A percentile compares a stretch with the other conserved stretches of the same genome.
Evolutionary conservation across 1,140 invertebrate species (phyloP).

Genomic region (Conus betulinus): DNA sequence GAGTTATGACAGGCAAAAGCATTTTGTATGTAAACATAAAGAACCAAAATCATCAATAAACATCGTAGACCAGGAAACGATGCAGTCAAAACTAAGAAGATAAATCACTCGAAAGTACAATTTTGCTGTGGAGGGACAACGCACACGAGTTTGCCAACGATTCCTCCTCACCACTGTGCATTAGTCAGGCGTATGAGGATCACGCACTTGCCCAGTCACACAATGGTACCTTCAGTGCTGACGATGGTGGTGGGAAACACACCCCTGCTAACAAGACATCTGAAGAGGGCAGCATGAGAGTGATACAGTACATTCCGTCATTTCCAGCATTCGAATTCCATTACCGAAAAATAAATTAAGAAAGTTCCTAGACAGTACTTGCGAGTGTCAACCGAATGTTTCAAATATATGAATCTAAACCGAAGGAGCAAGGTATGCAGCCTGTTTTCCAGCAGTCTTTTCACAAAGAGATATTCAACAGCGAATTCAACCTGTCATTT

Average conservation of each 20-base stretch:
- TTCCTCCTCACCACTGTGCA: neutral
- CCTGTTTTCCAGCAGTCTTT: constrained; percentile 24
- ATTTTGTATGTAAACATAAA: neutral
- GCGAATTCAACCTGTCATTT: constrained; percentile 46
- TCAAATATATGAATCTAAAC: constrained; percentile 21
- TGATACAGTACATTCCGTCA: constrained; percentile 27
- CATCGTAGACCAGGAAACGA: too few species aligned
- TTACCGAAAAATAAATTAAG: constrained; percentile 37
- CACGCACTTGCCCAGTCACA: neutral
- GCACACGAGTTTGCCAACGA: neutral
- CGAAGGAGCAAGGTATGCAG: neutral
- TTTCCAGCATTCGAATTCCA: constrained; percentile 40
- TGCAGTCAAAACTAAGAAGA: too few species aligned
- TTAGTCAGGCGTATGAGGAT: neutral
- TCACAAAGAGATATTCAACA: constrained; percentile 40
- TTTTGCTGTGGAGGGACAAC: too few species aligned
- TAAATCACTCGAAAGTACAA: too few species aligned
- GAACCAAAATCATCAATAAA: neutral
- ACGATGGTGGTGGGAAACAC: constrained; percentile 24
- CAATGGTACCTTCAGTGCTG: neutral
- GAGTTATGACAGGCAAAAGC: neutral
- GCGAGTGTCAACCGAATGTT: constrained; percentile 38
- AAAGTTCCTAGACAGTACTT: constrained; percentile 17
- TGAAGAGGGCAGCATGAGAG: neutral
- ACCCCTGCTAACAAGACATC: constrained; percentile 5